These are phyloP conservation scores for Mycogona germanica DNA, from an alignment of 2,888 invertebrate genomes.

Conservation along the genomic window DNA sequence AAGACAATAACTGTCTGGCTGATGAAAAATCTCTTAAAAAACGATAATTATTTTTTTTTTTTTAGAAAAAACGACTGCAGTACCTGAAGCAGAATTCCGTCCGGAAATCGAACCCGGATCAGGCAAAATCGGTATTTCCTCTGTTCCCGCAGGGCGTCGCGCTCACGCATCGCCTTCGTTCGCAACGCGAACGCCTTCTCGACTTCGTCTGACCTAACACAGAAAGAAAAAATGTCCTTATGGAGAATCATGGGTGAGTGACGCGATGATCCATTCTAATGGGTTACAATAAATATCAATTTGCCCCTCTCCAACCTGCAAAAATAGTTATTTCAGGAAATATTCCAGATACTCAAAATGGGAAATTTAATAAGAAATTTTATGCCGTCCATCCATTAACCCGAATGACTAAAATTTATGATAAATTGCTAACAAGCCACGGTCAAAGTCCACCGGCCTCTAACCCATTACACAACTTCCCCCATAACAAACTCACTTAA, in stretches of 20 bases:
- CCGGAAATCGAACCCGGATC: constrained; percentile 77
- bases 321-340: no score
- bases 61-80: no score
- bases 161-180: constrained; percentile 91
- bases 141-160: constrained; percentile 66
- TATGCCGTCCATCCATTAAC: not conserved
- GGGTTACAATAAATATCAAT: no score
- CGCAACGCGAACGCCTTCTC: constrained; percentile 71
- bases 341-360: no score
- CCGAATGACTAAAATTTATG: not conserved
- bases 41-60: constrained; percentile 1
- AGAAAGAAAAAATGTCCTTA: constrained; percentile 21
- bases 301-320: no score
- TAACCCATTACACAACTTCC: not conserved
- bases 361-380: no score
- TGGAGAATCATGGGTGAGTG: no score
- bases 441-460: no score
- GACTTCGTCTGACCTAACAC: constrained; percentile 52
- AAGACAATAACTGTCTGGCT: not conserved
- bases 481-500: constrained; percentile 40
- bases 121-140: constrained; percentile 74
- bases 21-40: not conserved
- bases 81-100: constrained; percentile 68
- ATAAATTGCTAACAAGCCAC: not conserved
- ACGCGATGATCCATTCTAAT: no score